phyloP scores from a whole-genome alignment of 1,140 invertebrate species.

The Steinernema feltiae region DNA sequence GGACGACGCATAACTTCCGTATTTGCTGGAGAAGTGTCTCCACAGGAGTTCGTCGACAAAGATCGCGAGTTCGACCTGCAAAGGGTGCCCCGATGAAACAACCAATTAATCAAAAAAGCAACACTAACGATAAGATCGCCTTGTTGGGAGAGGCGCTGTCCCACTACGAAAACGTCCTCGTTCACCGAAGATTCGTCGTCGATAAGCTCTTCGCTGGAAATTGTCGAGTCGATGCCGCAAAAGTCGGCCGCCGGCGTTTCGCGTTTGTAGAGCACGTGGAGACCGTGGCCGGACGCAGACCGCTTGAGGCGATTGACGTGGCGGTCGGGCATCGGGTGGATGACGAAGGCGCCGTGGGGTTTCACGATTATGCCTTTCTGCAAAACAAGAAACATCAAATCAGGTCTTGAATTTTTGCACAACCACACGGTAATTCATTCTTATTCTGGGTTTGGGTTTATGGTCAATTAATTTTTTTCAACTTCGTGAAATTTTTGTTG shows the following conservation, averaged over 20 bases:
- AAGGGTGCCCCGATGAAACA: not conserved
- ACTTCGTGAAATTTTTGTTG: no score
- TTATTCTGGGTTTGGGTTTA: no score
- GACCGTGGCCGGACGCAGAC: conserved; percentile 38
- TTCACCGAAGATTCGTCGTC: conserved; percentile 55
- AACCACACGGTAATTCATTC: no score
- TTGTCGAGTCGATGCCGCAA: conserved; percentile 53
- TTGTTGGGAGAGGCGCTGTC: conserved; percentile 47
- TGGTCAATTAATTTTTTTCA: no score
- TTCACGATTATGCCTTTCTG: conserved; percentile 56
- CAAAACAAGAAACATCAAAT: conserved; percentile 29
- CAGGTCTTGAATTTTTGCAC: no score
- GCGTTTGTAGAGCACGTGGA: conserved; percentile 56
- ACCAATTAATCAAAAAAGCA: not conserved
- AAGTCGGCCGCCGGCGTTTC: conserved; percentile 43
- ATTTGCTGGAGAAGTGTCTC: conserved; percentile 53
- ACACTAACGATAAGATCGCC: conserved; percentile 47
- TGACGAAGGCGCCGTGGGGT: conserved; percentile 42
- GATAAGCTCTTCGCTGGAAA: conserved; percentile 51
- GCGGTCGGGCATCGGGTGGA: conserved; percentile 53
- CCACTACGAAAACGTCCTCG: conserved; percentile 56
- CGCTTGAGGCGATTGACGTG: conserved; percentile 46
- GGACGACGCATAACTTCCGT: conserved; percentile 46
- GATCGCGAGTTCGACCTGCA: conserved; percentile 53
- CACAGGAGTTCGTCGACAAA: conserved; percentile 55